A percentile compares a stretch with the other conserved stretches of the same genome.
Evolutionary conservation across 2,888 invertebrate genomes (phyloP).

Genomic region (Andrena haemorrhoa): DNA sequence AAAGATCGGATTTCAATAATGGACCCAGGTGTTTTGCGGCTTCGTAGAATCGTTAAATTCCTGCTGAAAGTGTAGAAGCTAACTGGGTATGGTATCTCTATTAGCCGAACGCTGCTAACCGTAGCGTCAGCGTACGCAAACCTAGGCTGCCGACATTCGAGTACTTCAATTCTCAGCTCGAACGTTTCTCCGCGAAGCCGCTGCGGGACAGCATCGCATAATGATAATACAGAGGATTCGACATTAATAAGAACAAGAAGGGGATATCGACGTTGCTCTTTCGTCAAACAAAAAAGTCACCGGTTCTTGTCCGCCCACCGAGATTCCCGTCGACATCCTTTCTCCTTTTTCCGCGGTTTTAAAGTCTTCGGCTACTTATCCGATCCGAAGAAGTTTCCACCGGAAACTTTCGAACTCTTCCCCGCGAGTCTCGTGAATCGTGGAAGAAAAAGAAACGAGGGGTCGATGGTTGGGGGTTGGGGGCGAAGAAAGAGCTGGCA

Average conservation of each 20-base stretch:
- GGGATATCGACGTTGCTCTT: conserved; percentile 21
- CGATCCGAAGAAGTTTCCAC: conserved; percentile 40
- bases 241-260: conserved; percentile 39
- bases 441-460: neutral
- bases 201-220: neutral
- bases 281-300: conserved; percentile 10
- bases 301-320: conserved; percentile 27
- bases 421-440: conserved; percentile 14
- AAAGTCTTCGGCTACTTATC: conserved; percentile 56
- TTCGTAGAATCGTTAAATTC: neutral
- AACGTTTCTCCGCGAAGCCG: no score
- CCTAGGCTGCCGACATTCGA: neutral
- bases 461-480: neutral
- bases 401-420: conserved; percentile 43
- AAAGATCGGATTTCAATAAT: conserved; percentile 59
- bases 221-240: neutral
- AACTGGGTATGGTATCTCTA: neutral
- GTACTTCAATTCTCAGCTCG: neutral
- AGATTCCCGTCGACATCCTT: conserved; percentile 26
- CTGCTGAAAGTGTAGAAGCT: conserved; percentile 8
- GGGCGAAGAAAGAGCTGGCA: neutral
- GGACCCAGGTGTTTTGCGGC: conserved; percentile 46
- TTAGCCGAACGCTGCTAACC: neutral
- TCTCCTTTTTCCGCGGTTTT: conserved; percentile 51
- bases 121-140: neutral